These are phyloP conservation scores for Equus quagga DNA, from an alignment of 2,113 vertebrate species.

Conservation along the genomic window DNA sequence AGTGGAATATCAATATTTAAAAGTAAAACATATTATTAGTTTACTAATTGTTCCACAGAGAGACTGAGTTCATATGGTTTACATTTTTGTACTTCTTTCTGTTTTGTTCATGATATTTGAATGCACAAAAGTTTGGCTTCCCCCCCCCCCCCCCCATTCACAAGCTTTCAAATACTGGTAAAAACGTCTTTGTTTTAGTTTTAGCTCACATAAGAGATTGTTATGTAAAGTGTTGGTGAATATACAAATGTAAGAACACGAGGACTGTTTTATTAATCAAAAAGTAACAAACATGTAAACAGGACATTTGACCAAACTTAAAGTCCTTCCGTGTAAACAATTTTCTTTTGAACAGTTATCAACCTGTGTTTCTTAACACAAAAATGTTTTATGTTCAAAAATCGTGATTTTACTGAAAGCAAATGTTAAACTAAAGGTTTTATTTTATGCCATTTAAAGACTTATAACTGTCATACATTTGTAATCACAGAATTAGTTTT, in stretches of 20 bases:
- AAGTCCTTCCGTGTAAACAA: not conserved
- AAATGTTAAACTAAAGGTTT: constrained; percentile 10
- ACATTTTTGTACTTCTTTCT: constrained; percentile 13
- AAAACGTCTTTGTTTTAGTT: not conserved
- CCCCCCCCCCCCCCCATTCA: not conserved
- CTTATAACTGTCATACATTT: not conserved
- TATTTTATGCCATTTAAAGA: not conserved
- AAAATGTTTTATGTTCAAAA: not conserved
- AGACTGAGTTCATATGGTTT: not conserved
- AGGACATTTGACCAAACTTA: not conserved
- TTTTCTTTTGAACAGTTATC: constrained; percentile 51
- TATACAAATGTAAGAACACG: not conserved
- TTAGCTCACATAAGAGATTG: not conserved
- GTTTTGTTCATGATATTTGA: constrained; percentile 15
- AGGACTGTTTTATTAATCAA: not conserved
- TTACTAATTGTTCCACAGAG: constrained; percentile 27
- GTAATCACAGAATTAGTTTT: not conserved
- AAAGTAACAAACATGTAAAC: not conserved
- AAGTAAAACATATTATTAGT: not conserved
- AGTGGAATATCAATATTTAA: constrained; percentile 45
- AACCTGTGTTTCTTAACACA: not conserved
- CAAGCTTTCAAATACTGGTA: not conserved
- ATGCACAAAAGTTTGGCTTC: not conserved
- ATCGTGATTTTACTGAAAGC: not conserved
- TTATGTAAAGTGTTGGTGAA: not conserved